A percentile compares a stretch with the other conserved stretches of the same genome.
These are phyloP conservation scores for Chelon labrosus DNA, from an alignment of 2,797 vertebrate genomes.

Conservation along the genomic window DNA sequence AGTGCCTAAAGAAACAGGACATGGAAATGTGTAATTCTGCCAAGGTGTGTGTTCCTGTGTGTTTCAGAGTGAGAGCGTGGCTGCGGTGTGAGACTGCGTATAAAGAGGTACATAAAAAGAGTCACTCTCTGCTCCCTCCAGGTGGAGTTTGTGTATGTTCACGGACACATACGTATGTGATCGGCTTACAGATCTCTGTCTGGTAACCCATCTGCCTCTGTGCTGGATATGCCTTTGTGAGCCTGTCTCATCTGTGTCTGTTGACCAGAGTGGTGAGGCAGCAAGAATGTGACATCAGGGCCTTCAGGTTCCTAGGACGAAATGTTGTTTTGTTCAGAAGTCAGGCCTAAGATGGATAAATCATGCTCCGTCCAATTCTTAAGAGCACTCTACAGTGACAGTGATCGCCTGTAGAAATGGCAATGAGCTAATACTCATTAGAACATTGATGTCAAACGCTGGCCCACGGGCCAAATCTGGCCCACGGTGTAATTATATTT, in stretches of 20 bases:
- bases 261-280: conserved; percentile 36
- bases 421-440: conserved; percentile 29
- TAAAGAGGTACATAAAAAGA: conserved; percentile 59
- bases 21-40: conserved; percentile 52
- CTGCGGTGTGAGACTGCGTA: conserved; percentile 50
- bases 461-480: too few relatives aligned
- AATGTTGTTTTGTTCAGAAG: conserved; percentile 59
- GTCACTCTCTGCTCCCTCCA: conserved; percentile 44
- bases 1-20: conserved; percentile 66
- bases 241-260: conserved; percentile 41
- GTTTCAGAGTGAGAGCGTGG: conserved; percentile 30
- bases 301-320: conserved; percentile 46
- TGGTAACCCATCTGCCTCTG: conserved; percentile 49
- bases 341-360: conserved; percentile 63
- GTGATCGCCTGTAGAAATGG: conserved; percentile 35
- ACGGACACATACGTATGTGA: conserved; percentile 42
- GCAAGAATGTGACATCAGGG: conserved; percentile 28
- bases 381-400: conserved; percentile 51
- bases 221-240: conserved; percentile 58
- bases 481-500: too few relatives aligned
- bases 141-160: conserved; percentile 46
- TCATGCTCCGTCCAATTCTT: conserved; percentile 59
- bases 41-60: conserved; percentile 32
- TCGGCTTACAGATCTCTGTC: conserved; percentile 59
- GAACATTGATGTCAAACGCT: too few relatives aligned